Conservation (phyloP, 92 coral and sea anemone species). For the Palythoa heliodiscus region DNA sequence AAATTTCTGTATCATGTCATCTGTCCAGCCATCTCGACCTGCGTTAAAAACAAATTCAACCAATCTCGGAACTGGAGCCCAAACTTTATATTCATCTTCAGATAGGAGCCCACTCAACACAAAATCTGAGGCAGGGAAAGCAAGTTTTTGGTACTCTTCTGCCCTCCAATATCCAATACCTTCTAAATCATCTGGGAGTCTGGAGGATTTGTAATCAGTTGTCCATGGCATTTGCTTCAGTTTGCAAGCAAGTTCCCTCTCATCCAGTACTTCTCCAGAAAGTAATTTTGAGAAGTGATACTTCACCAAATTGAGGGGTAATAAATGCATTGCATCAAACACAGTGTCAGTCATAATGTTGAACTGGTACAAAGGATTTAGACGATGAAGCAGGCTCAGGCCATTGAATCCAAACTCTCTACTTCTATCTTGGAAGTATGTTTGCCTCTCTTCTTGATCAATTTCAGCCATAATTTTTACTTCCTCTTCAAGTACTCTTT, state of each 20-base stretch:
- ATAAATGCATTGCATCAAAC: slow-evolving; percentile 72
- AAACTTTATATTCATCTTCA: slow-evolving; percentile 53
- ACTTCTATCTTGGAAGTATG: slow-evolving; percentile 53
- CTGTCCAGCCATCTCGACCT: slow-evolving; percentile 67
- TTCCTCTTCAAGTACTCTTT: slow-evolving; percentile 62
- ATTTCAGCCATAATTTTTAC: slow-evolving; percentile 56
- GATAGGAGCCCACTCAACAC: slow-evolving; percentile 59
- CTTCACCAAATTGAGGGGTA: slow-evolving; percentile 71
- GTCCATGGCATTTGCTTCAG: slow-evolving; percentile 75
- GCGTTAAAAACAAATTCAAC: slow-evolving; percentile 52
- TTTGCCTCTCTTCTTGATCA: slow-evolving; percentile 70
- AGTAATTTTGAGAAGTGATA: slow-evolving; percentile 60
- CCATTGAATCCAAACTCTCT: slow-evolving; percentile 70
- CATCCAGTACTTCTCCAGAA: slow-evolving; percentile 49
- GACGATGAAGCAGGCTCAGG: slow-evolving; percentile 61
- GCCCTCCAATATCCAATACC: slow-evolving; percentile 53
- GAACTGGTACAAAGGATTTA: slow-evolving; percentile 55
- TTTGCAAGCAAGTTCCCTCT: slow-evolving; percentile 50
- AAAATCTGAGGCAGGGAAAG: slow-evolving; percentile 70
- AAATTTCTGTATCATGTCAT: slow-evolving; percentile 59
- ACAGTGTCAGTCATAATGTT: slow-evolving; percentile 62
- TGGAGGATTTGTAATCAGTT: slow-evolving; percentile 61
- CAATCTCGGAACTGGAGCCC: slow-evolving; percentile 74
- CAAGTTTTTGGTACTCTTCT: slow-evolving; percentile 68
- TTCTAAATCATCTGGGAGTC: slow-evolving; percentile 60